Percentiles rank a stretch among this genome's conserved stretches.
Evolutionary conservation across 2,888 invertebrate genomes (phyloP).

Genomic region (Andricus quercusramuli): DNA sequence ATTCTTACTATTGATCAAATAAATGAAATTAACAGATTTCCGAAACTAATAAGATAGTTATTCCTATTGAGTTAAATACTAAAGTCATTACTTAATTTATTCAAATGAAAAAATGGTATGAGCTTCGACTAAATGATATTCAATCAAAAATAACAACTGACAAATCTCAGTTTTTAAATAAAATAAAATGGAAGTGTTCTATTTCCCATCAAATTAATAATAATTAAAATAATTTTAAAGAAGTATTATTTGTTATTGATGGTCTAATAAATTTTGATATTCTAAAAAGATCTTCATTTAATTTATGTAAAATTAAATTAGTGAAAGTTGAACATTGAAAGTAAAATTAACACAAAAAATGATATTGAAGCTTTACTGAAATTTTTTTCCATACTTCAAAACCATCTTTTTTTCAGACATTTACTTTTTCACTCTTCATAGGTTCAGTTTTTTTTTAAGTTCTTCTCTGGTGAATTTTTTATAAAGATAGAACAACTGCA

Average conservation of each 20-base stretch:
- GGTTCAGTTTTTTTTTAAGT: neutral
- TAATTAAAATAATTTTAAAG: neutral
- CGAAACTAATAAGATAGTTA: neutral
- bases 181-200: constrained; percentile 31
- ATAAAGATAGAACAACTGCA: constrained; percentile 19
- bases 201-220: neutral
- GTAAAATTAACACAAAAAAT: neutral
- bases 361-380: neutral
- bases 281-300: too few species aligned
- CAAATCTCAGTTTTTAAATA: neutral
- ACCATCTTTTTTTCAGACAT: constrained; percentile 1
- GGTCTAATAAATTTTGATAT: too few species aligned
- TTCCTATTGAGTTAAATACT: neutral
- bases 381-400: neutral
- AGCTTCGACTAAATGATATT: neutral
- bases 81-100: neutral
- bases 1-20: neutral
- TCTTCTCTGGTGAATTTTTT: neutral
- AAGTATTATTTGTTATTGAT: neutral
- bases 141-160: neutral
- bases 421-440: neutral
- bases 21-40: neutral
- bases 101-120: neutral
- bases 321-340: too few species aligned
- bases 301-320: too few species aligned